Percentiles rank a stretch among this genome's conserved stretches.
Evolutionary conservation across 2,888 invertebrate genomes (phyloP).

Genomic region (Creontiades dilutus): DNA sequence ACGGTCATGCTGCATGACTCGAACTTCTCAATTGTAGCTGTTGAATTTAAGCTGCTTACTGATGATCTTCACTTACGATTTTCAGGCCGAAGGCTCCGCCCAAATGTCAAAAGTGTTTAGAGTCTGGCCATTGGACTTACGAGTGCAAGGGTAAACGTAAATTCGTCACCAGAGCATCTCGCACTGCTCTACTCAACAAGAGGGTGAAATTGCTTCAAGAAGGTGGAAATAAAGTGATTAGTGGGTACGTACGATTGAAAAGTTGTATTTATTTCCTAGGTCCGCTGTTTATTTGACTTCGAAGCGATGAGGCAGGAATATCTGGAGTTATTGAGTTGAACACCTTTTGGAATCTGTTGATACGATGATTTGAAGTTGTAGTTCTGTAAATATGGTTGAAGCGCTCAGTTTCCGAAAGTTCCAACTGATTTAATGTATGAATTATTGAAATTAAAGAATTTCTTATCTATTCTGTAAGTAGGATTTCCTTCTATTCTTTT

Average conservation of each 20-base stretch:
- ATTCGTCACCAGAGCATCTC: constrained; percentile 89
- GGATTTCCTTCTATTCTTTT: no score
- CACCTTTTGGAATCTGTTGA: neutral
- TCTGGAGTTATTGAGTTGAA: neutral
- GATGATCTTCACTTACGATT: neutral
- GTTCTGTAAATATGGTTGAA: neutral
- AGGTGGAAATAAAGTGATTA: constrained; percentile 75
- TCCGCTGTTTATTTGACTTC: no score
- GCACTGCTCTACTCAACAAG: constrained; percentile 89
- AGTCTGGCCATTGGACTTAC: constrained; percentile 96
- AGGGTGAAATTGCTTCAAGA: constrained; percentile 80
- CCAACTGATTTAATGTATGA: no score
- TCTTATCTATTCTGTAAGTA: no score
- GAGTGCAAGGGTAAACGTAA: constrained; percentile 95
- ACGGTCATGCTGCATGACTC: no score
- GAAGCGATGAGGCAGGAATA: neutral
- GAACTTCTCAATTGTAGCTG: neutral
- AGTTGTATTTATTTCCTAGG: neutral
- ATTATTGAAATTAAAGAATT: no score
- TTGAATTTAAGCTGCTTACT: neutral
- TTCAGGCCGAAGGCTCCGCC: constrained; percentile 68
- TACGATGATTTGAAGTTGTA: neutral
- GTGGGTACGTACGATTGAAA: constrained; percentile 15
- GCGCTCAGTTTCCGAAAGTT: no score
- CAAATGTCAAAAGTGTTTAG: constrained; percentile 92